These are phyloP conservation scores for Stichopus horrens DNA, from an alignment of 53 echinoderm and acorn worm genomes.

Conservation along the genomic window DNA sequence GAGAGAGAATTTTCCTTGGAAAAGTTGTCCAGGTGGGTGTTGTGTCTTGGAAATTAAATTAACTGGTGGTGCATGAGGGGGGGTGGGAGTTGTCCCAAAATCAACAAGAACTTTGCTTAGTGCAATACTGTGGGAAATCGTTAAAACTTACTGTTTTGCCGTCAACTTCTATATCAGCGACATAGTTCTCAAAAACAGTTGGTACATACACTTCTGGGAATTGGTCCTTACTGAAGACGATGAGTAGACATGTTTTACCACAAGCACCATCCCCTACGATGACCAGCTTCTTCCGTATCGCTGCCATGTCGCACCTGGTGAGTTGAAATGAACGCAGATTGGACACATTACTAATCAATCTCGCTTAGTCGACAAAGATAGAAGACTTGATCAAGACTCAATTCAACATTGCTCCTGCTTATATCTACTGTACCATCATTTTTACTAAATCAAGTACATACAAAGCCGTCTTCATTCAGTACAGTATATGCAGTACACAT, in stretches of 20 bases:
- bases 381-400: no score
- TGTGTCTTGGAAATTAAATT: neutral
- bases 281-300: constrained; percentile 80
- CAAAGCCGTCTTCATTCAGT: no score
- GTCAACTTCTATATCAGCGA: constrained; percentile 90
- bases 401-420: no score
- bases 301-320: constrained; percentile 61
- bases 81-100: no score
- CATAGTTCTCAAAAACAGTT: constrained; percentile 91
- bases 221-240: constrained; percentile 91
- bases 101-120: no score
- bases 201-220: constrained; percentile 91
- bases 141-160: constrained; percentile 67
- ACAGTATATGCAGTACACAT: no score
- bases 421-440: no score
- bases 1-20: neutral
- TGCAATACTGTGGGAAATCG: no score
- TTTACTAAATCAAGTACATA: no score
- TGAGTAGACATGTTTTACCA: constrained; percentile 84
- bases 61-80: neutral
- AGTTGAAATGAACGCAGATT: neutral
- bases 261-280: constrained; percentile 92
- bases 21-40: neutral
- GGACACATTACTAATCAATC: no score
- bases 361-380: no score